phyloP scores from a whole-genome alignment of 2,888 invertebrate species.

The Iselma pallidipennis region DNA sequence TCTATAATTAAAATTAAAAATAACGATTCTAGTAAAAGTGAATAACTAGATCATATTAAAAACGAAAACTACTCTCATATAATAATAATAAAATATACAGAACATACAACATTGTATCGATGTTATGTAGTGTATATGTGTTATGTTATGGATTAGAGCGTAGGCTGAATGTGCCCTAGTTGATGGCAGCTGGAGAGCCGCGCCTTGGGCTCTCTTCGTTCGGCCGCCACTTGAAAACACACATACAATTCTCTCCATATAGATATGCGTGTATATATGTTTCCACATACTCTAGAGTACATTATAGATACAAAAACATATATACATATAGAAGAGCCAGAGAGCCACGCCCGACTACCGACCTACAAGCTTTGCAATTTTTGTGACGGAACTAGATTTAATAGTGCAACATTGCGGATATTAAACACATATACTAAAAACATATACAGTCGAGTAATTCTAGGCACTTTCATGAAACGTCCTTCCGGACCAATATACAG shows the following conservation, averaged over 20 bases:
- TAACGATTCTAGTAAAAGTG: not conserved
- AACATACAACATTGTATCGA: conserved; percentile 25
- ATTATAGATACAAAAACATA: conserved; percentile 1
- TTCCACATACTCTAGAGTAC: not conserved
- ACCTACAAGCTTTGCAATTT: conserved; percentile 51
- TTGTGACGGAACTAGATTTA: conserved; percentile 47
- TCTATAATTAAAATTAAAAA: not conserved
- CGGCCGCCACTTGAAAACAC: conserved; percentile 25
- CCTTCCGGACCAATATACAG: not conserved
- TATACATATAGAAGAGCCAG: conserved; percentile 22
- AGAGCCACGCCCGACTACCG: conserved; percentile 50
- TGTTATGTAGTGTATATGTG: conserved; percentile 17
- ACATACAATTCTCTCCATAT: conserved; percentile 3
- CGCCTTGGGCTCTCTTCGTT: conserved; percentile 30
- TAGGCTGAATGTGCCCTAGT: conserved; percentile 35
- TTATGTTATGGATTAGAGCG: conserved; percentile 29
- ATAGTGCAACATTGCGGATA: conserved; percentile 35
- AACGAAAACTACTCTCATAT: not conserved
- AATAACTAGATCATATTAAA: conserved; percentile 1
- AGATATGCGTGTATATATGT: not conserved
- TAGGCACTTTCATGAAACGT: not conserved
- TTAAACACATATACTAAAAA: not conserved
- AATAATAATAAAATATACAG: not conserved
- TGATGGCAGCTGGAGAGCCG: conserved; percentile 34
- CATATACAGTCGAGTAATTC: not conserved